A percentile compares a stretch with the other conserved stretches of the same genome.
Conservation (phyloP, 2,888 invertebrate genomes). For the Hirtodrosophila duncani region DNA sequence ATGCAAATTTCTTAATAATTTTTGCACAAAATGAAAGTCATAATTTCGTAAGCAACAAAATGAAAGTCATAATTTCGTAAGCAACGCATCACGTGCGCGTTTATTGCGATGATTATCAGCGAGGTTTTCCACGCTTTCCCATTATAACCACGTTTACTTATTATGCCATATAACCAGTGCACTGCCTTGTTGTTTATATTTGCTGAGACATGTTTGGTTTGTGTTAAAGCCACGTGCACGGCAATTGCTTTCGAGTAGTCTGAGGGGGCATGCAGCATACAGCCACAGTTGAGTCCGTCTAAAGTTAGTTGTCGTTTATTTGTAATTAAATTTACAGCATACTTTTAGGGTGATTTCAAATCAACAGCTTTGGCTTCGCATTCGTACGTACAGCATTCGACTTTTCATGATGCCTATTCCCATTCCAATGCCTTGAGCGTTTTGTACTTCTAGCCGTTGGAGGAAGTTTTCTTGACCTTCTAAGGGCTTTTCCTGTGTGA, state of each 20-base stretch:
- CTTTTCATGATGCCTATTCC: no score
- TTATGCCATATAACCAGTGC: constrained; percentile 7
- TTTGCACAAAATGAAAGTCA: constrained; percentile 55
- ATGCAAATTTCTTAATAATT: constrained; percentile 38
- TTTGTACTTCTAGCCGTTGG: no score
- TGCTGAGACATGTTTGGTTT: constrained; percentile 39
- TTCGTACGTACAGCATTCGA: no score
- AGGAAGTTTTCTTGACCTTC: no score
- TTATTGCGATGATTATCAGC: constrained; percentile 60
- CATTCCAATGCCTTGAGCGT: no score
- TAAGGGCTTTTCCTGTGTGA: no score
- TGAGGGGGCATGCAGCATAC: no score
- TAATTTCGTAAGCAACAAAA: constrained; percentile 42
- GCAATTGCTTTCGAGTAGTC: background rate
- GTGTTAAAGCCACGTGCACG: constrained; percentile 46
- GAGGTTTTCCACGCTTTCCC: constrained; percentile 21
- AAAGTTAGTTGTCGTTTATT: background rate
- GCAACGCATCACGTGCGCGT: constrained; percentile 59
- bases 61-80: constrained; percentile 52
- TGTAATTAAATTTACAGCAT: constrained; percentile 22
- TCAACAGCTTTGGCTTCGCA: no score
- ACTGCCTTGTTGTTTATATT: constrained; percentile 24
- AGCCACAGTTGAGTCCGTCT: constrained; percentile 34
- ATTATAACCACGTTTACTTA: constrained; percentile 30
- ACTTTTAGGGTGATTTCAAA: constrained; percentile 42